Evolutionary conservation across 2,113 vertebrate species (phyloP).

Genomic region (Semicossyphus pulcher): DNA sequence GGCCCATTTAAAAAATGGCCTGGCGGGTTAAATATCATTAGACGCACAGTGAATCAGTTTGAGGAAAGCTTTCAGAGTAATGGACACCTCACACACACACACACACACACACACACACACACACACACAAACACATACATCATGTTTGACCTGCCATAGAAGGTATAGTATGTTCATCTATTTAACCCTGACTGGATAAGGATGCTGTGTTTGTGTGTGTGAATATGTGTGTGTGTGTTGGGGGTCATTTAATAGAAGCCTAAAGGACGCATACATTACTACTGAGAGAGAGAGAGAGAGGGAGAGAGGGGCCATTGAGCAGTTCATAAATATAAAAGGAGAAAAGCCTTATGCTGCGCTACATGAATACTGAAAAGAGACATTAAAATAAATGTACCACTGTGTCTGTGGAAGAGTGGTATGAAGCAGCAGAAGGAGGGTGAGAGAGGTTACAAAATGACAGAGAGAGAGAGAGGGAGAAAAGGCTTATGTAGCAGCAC

Average conservation of each 20-base stretch:
- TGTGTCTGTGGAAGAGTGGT: slow-evolving; percentile 3
- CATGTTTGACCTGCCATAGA: neutral
- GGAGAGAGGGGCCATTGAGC: slow-evolving; percentile 3
- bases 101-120: slow-evolving; percentile 13
- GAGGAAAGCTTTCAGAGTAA: slow-evolving; percentile 58
- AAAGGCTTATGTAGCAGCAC: slow-evolving; percentile 15
- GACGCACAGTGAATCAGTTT: slow-evolving; percentile 39
- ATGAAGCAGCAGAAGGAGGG: neutral
- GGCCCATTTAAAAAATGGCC: slow-evolving; percentile 51
- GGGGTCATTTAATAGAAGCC: slow-evolving; percentile 5
- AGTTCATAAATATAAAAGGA: slow-evolving; percentile 52
- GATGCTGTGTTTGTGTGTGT: slow-evolving; percentile 1
- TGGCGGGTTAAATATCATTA: slow-evolving; percentile 55
- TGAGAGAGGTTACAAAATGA: slow-evolving; percentile 19
- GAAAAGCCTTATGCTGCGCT: slow-evolving; percentile 18
- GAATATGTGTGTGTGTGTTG: neutral
- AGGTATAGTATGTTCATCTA: slow-evolving; percentile 1
- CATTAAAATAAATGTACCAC: slow-evolving; percentile 11
- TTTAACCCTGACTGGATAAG: slow-evolving; percentile 22
- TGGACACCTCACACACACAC: slow-evolving; percentile 24
- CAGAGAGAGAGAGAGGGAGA: slow-evolving; percentile 3
- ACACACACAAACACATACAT: slow-evolving; percentile 12
- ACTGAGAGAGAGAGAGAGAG: slow-evolving; percentile 7
- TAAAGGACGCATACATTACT: slow-evolving; percentile 45
- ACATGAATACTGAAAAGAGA: slow-evolving; percentile 47